Percentiles rank a stretch among this genome's conserved stretches.
These are phyloP conservation scores for Agrotis clavis DNA, from an alignment of 2,888 invertebrate genomes.

Conservation along the genomic window DNA sequence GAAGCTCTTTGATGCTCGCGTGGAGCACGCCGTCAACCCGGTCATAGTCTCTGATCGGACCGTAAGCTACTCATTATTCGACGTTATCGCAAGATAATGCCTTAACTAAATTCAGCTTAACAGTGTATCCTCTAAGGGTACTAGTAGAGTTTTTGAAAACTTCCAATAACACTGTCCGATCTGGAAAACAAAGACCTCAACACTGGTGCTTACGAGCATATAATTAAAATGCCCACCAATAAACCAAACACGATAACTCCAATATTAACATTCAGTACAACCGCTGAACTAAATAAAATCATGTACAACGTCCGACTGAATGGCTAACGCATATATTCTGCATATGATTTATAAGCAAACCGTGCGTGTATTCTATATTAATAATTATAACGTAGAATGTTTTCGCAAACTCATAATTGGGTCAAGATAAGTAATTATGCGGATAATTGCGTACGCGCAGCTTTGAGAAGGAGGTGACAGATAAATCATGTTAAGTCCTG, in stretches of 20 bases:
- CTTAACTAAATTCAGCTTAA: too few species aligned
- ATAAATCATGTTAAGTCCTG: slow-evolving; percentile 44
- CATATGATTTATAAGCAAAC: slow-evolving; percentile 75
- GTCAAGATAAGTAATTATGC: slow-evolving; percentile 67
- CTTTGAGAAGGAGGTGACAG: slow-evolving; percentile 30
- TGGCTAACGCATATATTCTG: slow-evolving; percentile 72
- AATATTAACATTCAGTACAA: slow-evolving; percentile 35
- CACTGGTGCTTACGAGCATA: too few species aligned
- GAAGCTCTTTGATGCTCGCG: too few species aligned
- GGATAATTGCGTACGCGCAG: slow-evolving; percentile 44
- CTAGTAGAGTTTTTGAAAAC: too few species aligned
- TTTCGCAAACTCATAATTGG: slow-evolving; percentile 63
- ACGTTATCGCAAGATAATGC: too few species aligned
- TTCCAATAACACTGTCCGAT: too few species aligned
- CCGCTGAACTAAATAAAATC: slow-evolving; percentile 62
- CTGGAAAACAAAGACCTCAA: too few species aligned
- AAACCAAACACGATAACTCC: slow-evolving; percentile 33
- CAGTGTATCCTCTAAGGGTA: too few species aligned
- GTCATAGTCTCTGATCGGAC: too few species aligned
- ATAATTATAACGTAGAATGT: slow-evolving; percentile 62
- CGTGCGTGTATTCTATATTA: slow-evolving; percentile 62
- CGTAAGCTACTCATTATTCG: too few species aligned
- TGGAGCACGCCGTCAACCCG: too few species aligned
- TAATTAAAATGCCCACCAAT: slow-evolving; percentile 10
- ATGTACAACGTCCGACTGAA: slow-evolving; percentile 57